Evolutionary conservation across 2,888 invertebrate genomes (phyloP), one percentile per base, ranked within the genome.

Genomic region (Brenthis daphne): DNA sequence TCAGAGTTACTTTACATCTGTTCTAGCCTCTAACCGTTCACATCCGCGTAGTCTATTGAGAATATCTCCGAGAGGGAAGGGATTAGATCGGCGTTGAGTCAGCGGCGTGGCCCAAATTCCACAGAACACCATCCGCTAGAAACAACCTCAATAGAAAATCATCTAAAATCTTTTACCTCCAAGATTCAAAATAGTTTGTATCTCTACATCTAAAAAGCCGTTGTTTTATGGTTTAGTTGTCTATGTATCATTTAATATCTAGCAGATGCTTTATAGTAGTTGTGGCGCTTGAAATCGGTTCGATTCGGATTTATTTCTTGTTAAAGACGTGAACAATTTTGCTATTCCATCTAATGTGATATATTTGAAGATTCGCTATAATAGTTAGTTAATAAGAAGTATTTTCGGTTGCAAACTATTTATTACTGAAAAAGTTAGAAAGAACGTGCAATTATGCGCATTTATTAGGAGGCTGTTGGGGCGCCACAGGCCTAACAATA

Each of bases 91-190:
- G 79, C 80, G 89, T 89, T 91, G 92, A 92, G 85, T 92, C 91
- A 92, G 88, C 89, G 84, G 80, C 80, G 83, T 91, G 91, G 80
- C 89, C 92, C 89, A 92, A 91, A 92, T 92, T 88, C 91, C 90
- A 82, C 74, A 81, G 83, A 78, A 86, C 85, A 87, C 87, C 91
- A 92, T 92, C 90, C 82, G 81, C 77, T 82, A 73, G 75, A 74
- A 74, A 71, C 54, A 56, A 50, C 47, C 60, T 75, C 82, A 86
- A 76, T 74, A 77, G 69, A 90, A 85, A 82, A 79, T 69, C 77
- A 75, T 82, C 85, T 80, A 68, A 81, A 81, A 58, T 50, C n/a
- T 64, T 57, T 70, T 64, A 29, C 53, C 0, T 16, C 64, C 80
- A 85, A 74, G 78, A 74, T 65, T 75, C 67, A 82, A 55, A 82